Percentiles rank a stretch among this genome's conserved stretches.
Conservation (phyloP, 2,797 vertebrate species). For the Rhynchonycteris naso region DNA sequence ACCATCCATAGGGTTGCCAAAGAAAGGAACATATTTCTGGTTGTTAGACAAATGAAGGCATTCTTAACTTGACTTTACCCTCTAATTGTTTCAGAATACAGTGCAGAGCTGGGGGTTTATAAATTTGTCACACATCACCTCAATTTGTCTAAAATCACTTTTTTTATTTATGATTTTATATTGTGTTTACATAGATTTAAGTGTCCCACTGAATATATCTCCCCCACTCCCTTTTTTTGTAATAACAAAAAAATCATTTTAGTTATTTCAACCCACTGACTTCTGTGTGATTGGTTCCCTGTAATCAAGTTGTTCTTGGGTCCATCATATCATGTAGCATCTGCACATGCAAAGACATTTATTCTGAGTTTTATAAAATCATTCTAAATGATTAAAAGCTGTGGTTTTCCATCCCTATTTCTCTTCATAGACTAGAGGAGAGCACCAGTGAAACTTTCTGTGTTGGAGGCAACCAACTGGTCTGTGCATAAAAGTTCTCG, state of each 20-base stretch:
- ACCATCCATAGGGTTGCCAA: neutral
- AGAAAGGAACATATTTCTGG: conserved; percentile 53
- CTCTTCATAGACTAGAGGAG: neutral
- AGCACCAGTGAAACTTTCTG: neutral
- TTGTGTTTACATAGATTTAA: too few relatives aligned
- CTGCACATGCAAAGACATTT: neutral
- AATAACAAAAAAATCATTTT: neutral
- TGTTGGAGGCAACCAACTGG: neutral
- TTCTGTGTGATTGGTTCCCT: neutral
- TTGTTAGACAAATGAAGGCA: conserved; percentile 63
- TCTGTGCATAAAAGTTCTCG: neutral
- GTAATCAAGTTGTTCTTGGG: neutral
- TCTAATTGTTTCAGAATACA: conserved; percentile 53
- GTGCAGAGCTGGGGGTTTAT: neutral
- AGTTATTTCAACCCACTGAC: neutral
- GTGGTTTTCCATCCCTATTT: neutral
- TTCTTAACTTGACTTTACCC: conserved; percentile 49
- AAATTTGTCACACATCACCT: conserved; percentile 21
- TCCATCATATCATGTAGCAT: neutral
- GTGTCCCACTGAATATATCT: too few relatives aligned
- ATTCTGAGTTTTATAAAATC: neutral
- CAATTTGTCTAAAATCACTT: conserved; percentile 8
- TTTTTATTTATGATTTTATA: neutral
- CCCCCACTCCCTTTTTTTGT: too few relatives aligned
- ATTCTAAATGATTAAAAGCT: neutral